A percentile compares a stretch with the other conserved stretches of the same genome.
phyloP scores from a whole-genome alignment of 1,140 invertebrate species.

The Orchesella cincta region DNA sequence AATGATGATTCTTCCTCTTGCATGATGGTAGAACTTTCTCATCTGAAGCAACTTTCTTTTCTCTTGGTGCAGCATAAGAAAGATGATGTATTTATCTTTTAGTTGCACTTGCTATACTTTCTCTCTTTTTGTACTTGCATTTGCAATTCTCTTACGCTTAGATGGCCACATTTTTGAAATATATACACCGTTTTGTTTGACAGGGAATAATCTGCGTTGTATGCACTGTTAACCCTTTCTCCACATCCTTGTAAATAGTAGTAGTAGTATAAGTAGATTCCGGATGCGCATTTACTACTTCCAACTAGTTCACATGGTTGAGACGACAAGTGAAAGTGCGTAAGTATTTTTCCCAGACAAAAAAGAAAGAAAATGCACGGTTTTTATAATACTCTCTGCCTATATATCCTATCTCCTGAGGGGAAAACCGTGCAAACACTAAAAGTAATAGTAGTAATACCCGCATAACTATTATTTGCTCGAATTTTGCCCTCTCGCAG shows the following conservation, averaged over 20 bases:
- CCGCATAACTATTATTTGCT: constrained; percentile 21
- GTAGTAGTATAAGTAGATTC: too few relatives aligned
- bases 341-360: not conserved
- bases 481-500: not conserved
- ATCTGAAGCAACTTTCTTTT: not conserved
- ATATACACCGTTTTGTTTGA: too few relatives aligned
- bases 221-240: too few relatives aligned
- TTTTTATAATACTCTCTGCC: not conserved
- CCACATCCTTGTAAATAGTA: too few relatives aligned
- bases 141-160: too few relatives aligned
- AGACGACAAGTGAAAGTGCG: constrained; percentile 5
- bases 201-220: too few relatives aligned
- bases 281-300: too few relatives aligned
- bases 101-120: too few relatives aligned
- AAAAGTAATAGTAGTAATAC: constrained; percentile 10
- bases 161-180: too few relatives aligned
- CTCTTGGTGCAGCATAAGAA: not conserved
- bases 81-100: constrained; percentile 8
- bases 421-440: not conserved
- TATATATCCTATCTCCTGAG: not conserved
- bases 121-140: too few relatives aligned
- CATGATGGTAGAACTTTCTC: not conserved
- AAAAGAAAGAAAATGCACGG: not conserved
- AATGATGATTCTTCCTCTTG: not conserved
- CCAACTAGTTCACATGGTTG: not conserved